Evolutionary conservation across 2,113 vertebrate species (phyloP).

Genomic region (Sapayoa aenigma): DNA sequence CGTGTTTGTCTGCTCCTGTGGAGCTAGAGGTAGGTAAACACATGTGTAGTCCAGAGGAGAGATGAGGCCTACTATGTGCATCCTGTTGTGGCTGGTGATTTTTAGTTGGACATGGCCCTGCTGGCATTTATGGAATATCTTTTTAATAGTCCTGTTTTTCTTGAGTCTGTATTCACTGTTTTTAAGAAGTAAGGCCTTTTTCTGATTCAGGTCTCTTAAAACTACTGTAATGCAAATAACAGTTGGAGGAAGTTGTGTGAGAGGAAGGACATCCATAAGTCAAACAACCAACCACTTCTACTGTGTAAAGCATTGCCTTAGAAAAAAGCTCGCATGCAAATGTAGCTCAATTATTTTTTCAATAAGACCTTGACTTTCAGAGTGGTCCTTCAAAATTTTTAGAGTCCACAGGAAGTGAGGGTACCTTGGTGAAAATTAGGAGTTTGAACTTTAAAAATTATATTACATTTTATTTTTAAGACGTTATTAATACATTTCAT

Average conservation of each 20-base stretch:
- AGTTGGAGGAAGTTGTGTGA: not conserved
- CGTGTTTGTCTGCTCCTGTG: not conserved
- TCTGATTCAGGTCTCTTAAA: not conserved
- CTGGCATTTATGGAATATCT: not conserved
- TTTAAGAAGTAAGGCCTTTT: not conserved
- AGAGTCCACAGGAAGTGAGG: not conserved
- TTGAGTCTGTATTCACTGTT: not conserved
- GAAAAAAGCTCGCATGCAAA: not conserved
- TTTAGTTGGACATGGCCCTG: not conserved
- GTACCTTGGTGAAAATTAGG: not conserved
- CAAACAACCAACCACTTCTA: not conserved
- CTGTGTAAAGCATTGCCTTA: not conserved
- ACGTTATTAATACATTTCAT: not conserved
- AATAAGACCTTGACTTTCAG: not conserved
- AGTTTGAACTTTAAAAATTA: not conserved
- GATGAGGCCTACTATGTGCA: not conserved
- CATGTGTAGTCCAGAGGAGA: not conserved
- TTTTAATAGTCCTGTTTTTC: not conserved
- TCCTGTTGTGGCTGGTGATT: not conserved
- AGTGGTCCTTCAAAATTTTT: not conserved
- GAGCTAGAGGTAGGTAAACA: not conserved
- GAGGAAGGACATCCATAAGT: not conserved
- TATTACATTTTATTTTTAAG: not conserved
- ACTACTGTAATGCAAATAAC: not conserved
- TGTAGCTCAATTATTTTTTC: not conserved